phyloP scores from a whole-genome alignment of 1,140 invertebrate species.

The fruit fly (Drosophila melanogaster) region Release_6_plus_ISO1_MT NC_004354.4:16515001-16515500 shows the following conservation, averaged over 20 bases:
- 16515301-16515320: constrained; percentile 26
- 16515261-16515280: constrained; percentile 49
- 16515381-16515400: background rate
- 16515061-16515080: constrained; percentile 70
- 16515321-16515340: constrained; percentile 22
- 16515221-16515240: constrained; percentile 75
- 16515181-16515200: constrained; percentile 25
- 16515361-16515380: background rate
- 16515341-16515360: background rate
- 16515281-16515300: constrained; percentile 60
- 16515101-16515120: constrained; percentile 3
- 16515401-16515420: background rate
- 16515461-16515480: background rate
- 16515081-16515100: constrained; percentile 42
- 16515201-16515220: constrained; percentile 73
- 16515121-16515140: background rate
- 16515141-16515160: constrained; percentile 22
- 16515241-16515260: constrained; percentile 61
- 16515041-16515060: constrained; percentile 67
- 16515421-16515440: background rate
- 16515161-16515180: constrained; percentile 35
- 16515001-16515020: constrained; percentile 35
- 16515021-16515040: constrained; percentile 59
- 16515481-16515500: background rate
- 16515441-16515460: background rate